phyloP scores from a whole-genome alignment of 2,888 invertebrate species.

The Poecilus cupreus region DNA sequence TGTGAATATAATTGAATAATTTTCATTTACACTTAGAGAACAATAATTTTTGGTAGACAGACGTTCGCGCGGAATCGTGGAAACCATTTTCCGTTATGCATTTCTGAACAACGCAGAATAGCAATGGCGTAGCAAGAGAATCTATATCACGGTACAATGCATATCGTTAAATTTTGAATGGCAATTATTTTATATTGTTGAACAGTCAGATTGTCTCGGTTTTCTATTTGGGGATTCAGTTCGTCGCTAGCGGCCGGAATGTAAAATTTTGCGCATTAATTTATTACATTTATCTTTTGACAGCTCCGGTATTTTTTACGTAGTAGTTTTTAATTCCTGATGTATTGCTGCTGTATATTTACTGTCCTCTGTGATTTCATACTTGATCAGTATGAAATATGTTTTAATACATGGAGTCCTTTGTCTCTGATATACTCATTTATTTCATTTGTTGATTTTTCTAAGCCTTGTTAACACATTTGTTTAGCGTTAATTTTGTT shows the following conservation, averaged over 20 bases:
- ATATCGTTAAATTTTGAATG: slow-evolving; percentile 52
- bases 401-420: not conserved
- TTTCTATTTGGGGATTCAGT: slow-evolving; percentile 7
- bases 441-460: too few relatives aligned
- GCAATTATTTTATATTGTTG: slow-evolving; percentile 53
- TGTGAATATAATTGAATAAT: slow-evolving; percentile 43
- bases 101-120: slow-evolving; percentile 15
- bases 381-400: slow-evolving; percentile 31
- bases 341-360: slow-evolving; percentile 13
- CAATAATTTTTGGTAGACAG: slow-evolving; percentile 33
- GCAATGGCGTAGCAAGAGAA: slow-evolving; percentile 15
- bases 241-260: not conserved
- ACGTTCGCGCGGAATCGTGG: slow-evolving; percentile 17
- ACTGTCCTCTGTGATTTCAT: not conserved
- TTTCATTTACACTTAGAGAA: slow-evolving; percentile 41
- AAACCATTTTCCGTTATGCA: slow-evolving; percentile 41
- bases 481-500: too few relatives aligned
- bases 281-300: slow-evolving; percentile 39
- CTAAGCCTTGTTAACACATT: too few relatives aligned
- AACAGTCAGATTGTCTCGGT: slow-evolving; percentile 35
- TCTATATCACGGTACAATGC: slow-evolving; percentile 38
- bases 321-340: slow-evolving; percentile 19
- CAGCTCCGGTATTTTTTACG: slow-evolving; percentile 26
- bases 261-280: slow-evolving; percentile 28
- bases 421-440: not conserved